Conservation (phyloP, 2,113 vertebrate species). For the Trichechus manatus region DNA sequence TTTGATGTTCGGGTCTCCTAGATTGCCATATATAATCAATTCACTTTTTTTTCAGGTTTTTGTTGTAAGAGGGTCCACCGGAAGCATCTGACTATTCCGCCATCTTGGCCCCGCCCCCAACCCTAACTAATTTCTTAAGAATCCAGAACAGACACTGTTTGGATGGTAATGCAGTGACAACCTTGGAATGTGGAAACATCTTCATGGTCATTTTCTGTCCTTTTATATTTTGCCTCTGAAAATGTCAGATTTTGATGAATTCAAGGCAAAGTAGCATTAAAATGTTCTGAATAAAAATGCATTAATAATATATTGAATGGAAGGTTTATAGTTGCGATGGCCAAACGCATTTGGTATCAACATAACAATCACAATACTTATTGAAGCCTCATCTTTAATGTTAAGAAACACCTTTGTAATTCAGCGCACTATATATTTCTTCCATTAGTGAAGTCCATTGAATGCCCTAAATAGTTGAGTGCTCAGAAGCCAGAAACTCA, state of each 20-base stretch:
- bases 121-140: not conserved
- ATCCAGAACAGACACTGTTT: not conserved
- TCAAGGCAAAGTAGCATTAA: not conserved
- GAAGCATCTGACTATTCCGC: no score
- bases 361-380: constrained; percentile 11
- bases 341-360: constrained; percentile 1
- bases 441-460: constrained; percentile 78
- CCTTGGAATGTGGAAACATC: not conserved
- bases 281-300: not conserved
- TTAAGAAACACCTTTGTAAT: constrained; percentile 76
- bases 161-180: not conserved
- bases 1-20: no score
- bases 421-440: constrained; percentile 65
- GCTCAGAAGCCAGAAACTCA: constrained; percentile 84
- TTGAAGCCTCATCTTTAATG: constrained; percentile 52
- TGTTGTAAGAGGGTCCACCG: no score
- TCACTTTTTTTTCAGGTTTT: no score
- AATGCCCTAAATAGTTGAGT: constrained; percentile 86
- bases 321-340: rapidly evolving
- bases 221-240: not conserved
- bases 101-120: no score
- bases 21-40: no score
- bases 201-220: not conserved
- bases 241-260: not conserved
- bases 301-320: not conserved